phyloP scores from a whole-genome alignment of 2,113 vertebrate species.

The Gadus macrocephalus region DNA sequence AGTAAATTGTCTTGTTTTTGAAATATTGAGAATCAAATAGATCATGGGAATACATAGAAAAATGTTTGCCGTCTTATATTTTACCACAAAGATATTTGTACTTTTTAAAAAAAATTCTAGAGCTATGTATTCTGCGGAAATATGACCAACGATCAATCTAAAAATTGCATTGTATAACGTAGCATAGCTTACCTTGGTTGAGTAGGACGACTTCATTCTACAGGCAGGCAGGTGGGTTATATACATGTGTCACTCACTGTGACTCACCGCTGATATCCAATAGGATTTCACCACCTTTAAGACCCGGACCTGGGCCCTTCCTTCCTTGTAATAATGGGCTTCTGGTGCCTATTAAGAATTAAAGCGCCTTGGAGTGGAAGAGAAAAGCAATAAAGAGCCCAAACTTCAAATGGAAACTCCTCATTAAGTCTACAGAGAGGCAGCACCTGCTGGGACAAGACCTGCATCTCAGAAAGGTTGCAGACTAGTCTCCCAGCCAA shows the following conservation, averaged over 20 bases:
- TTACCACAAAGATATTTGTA: too few relatives aligned
- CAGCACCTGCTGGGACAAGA: constrained; percentile 61
- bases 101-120: too few relatives aligned
- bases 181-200: constrained; percentile 51
- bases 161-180: background rate
- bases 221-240: constrained; percentile 41
- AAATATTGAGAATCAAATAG: background rate
- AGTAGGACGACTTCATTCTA: constrained; percentile 38
- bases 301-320: constrained; percentile 29
- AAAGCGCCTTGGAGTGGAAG: constrained; percentile 35
- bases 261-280: constrained; percentile 38
- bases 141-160: background rate
- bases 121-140: background rate
- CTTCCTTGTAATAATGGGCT: constrained; percentile 42
- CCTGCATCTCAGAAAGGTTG: constrained; percentile 49
- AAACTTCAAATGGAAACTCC: constrained; percentile 64
- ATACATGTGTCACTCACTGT: constrained; percentile 45
- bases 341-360: constrained; percentile 58
- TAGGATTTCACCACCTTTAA: constrained; percentile 25
- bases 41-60: too few relatives aligned
- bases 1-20: background rate
- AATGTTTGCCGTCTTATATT: too few relatives aligned
- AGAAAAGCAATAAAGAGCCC: constrained; percentile 55
- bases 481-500: constrained; percentile 37
- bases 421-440: constrained; percentile 54